Percentiles rank a stretch among this genome's conserved stretches.
Conservation (phyloP, 2,888 invertebrate species). For the Miltochrista miniata region DNA sequence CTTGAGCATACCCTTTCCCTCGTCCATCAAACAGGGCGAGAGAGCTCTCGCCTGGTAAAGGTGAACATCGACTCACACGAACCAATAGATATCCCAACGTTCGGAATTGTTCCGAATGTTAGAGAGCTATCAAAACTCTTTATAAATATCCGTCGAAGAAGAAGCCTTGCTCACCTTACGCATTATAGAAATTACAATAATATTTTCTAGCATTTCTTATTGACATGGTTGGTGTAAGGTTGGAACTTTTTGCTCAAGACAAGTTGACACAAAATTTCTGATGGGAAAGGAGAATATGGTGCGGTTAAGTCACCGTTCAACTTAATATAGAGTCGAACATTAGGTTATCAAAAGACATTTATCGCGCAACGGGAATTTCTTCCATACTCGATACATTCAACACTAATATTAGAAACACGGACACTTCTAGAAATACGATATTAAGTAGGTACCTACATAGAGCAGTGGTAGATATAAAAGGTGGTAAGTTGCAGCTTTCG, state of each 20-base stretch:
- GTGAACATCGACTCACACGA: not conserved
- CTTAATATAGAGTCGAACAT: constrained; percentile 33
- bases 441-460: too few relatives aligned
- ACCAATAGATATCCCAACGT: not conserved
- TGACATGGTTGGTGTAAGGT: too few relatives aligned
- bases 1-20: constrained; percentile 79
- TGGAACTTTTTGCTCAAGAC: not conserved
- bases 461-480: not conserved
- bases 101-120: not conserved
- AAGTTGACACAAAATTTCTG: not conserved
- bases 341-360: constrained; percentile 73
- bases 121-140: not conserved
- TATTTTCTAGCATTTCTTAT: too few relatives aligned
- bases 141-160: not conserved
- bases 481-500: too few relatives aligned
- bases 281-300: not conserved
- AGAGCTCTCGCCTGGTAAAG: constrained; percentile 64
- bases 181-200: too few relatives aligned
- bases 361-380: constrained; percentile 54
- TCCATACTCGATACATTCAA: constrained; percentile 14
- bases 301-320: not conserved
- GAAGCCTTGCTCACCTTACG: too few relatives aligned
- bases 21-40: constrained; percentile 70
- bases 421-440: not conserved
- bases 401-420: constrained; percentile 2